Evolutionary conservation across 2,888 invertebrate genomes (phyloP), one percentile per base, ranked within the genome.

Genomic region (Bhutanitis thaidina): DNA sequence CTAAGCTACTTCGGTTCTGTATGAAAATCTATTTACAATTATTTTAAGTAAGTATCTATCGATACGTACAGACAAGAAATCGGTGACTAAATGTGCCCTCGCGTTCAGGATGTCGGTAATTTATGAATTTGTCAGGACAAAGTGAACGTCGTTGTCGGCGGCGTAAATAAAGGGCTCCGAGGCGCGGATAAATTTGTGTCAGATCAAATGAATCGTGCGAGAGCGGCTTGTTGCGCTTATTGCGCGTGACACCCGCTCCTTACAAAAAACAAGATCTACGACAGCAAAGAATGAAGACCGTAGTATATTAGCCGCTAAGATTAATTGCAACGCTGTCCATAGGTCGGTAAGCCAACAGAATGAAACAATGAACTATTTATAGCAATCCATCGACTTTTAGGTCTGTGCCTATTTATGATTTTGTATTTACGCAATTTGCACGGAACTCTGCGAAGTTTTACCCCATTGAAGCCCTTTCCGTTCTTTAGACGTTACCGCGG

Each of bases 101-200:
- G 70, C 74, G 72, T 71, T 66, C 81, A 88, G 88, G 88, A 88
- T 87, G 88, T 87, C 74, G 86, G 85, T 89, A 88, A 89, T 89
- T 89, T 89, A 89, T 88, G 88, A 88, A 88, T 88, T 88, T 87
- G 88, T 86, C 83, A 83, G 80, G 87, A 85, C 86, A 83, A 82
- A 80, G 80, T 80, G 87, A 82, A 76, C 84, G 77, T 74, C 67
- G 58, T 75, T 51, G 79, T 67, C 76, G 77, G 71, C 79, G 74
- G 80, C 71, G 79, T 81, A 85, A 87, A 87, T 86, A 88, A 87
- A 83, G 82, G 80, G 80, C 78, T 59, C 67, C 65, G 73, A 72
- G 69, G 78, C 76, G 80, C 70, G 82, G 83, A 88, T 89, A 89
- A 86, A 89, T 89, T 88, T 77, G 84, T 86, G 87, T 87, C 89